These are phyloP conservation scores for Hephaestus fuliginosus DNA, from an alignment of 2,797 vertebrate genomes.

Conservation along the genomic window DNA sequence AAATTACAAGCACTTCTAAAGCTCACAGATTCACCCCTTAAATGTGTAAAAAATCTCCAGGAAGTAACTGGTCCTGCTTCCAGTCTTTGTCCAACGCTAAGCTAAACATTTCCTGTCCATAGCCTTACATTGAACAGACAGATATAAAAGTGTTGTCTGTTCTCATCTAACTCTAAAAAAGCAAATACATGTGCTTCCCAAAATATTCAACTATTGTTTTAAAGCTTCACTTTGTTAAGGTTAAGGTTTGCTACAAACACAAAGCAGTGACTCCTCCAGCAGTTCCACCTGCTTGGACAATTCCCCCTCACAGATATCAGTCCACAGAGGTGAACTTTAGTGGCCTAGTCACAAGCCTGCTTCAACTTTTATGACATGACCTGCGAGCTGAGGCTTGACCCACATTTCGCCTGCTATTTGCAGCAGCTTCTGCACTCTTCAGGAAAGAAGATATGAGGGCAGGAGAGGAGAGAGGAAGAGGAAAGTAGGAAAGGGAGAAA, in stretches of 20 bases:
- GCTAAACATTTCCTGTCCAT: not conserved
- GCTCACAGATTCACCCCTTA: too few relatives aligned
- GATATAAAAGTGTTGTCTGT: not conserved
- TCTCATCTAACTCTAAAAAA: not conserved
- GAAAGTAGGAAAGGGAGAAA: not conserved
- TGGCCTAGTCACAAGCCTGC: slow-evolving; percentile 40
- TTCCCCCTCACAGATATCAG: slow-evolving; percentile 9
- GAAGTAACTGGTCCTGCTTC: too few relatives aligned
- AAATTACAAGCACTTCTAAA: too few relatives aligned
- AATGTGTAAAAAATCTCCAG: too few relatives aligned
- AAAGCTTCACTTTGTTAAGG: not conserved
- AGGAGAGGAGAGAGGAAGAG: not conserved
- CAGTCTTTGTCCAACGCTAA: not conserved
- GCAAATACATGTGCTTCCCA: not conserved
- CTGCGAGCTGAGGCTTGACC: slow-evolving; percentile 41
- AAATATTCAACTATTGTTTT: not conserved
- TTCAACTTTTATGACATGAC: slow-evolving; percentile 54
- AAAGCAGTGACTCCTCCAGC: not conserved
- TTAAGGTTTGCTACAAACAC: not conserved
- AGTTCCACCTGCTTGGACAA: slow-evolving; percentile 3
- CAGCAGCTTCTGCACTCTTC: slow-evolving; percentile 8
- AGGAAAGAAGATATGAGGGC: slow-evolving; percentile 5
- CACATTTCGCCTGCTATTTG: slow-evolving; percentile 46
- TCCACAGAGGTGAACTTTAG: slow-evolving; percentile 23
- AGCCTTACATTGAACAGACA: not conserved